Conservation (phyloP, 2,797 vertebrate genomes). For the Euthynnus affinis region DNA sequence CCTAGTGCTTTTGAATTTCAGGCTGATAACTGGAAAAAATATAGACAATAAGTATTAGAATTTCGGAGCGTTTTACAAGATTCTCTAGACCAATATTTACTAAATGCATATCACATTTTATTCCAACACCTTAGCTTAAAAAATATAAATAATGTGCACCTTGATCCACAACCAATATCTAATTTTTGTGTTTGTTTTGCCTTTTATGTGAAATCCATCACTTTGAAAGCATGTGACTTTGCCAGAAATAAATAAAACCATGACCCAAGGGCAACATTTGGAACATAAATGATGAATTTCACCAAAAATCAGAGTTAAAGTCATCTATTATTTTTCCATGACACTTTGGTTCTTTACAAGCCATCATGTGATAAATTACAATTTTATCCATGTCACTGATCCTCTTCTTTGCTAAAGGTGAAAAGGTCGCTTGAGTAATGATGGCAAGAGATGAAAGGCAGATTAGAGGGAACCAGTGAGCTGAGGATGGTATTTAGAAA, state of each 20-base stretch:
- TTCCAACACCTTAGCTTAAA: no score
- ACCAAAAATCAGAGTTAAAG: not conserved
- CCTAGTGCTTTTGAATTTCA: not conserved
- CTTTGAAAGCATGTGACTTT: not conserved
- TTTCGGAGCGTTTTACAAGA: no score
- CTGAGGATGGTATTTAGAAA: slow-evolving; percentile 20
- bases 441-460: slow-evolving; percentile 32
- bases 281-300: slow-evolving; percentile 16
- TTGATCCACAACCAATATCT: not conserved
- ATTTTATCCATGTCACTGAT: slow-evolving; percentile 22
- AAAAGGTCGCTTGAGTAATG: slow-evolving; percentile 38
- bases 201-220: not conserved
- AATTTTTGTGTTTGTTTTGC: not conserved
- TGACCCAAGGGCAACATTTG: slow-evolving; percentile 1
- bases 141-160: not conserved
- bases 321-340: not conserved
- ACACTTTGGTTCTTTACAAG: slow-evolving; percentile 2
- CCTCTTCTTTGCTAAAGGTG: slow-evolving; percentile 18
- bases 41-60: not conserved
- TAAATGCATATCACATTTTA: no score
- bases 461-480: slow-evolving; percentile 25
- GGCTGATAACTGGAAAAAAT: not conserved
- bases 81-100: no score
- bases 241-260: not conserved
- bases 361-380: slow-evolving; percentile 28